Evolutionary conservation across 2,797 vertebrate genomes (phyloP).

Genomic region (Melanitta fusca): DNA sequence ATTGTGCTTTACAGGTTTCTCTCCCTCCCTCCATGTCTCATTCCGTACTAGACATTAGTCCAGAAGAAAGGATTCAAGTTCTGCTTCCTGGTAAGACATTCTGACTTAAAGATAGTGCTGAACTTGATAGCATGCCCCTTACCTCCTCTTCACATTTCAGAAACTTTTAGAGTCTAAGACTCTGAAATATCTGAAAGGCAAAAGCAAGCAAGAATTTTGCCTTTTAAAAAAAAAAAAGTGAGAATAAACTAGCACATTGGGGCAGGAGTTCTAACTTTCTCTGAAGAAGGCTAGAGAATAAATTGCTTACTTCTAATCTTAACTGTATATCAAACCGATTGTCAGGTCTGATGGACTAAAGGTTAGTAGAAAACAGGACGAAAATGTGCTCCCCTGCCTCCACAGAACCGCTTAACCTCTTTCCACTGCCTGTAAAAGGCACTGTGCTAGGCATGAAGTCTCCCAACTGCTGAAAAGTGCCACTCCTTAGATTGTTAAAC

Average conservation of each 20-base stretch:
- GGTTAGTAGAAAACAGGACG: background rate
- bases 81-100: background rate
- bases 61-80: background rate
- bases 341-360: background rate
- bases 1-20: background rate
- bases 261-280: background rate
- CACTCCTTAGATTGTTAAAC: background rate
- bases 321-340: background rate
- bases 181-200: background rate
- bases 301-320: background rate
- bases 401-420: background rate
- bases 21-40: background rate
- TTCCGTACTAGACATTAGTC: background rate
- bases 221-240: background rate
- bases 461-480: background rate
- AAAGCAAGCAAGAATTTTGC: background rate
- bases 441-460: background rate
- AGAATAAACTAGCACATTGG: background rate
- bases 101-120: background rate
- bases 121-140: background rate
- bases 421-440: background rate
- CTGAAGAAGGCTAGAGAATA: background rate
- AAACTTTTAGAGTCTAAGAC: background rate
- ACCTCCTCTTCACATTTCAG: background rate
- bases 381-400: background rate